phyloP scores from a whole-genome alignment of 2,797 vertebrate genomes.

The Crossoptilon crossoptilon region DNA sequence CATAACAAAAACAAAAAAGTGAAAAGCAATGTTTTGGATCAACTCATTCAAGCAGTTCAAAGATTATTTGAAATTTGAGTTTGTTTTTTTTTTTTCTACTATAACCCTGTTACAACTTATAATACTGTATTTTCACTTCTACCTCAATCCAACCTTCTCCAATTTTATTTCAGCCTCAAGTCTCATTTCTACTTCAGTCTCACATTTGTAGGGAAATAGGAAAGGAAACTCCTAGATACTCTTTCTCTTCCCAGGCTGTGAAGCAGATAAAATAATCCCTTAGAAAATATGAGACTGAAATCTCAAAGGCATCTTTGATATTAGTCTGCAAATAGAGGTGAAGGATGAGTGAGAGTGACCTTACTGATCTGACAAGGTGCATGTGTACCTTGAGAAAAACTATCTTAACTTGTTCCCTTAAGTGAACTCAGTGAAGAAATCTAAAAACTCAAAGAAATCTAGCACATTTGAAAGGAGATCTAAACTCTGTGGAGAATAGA shows the following conservation, averaged over 20 bases:
- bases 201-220: background rate
- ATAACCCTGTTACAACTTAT: background rate
- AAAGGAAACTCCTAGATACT: background rate
- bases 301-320: background rate
- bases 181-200: background rate
- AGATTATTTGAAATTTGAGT: background rate
- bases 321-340: background rate
- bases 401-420: background rate
- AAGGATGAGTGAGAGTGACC: background rate
- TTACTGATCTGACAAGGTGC: background rate
- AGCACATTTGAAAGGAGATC: background rate
- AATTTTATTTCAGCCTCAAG: background rate
- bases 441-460: background rate
- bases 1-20: constrained; percentile 27
- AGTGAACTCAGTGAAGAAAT: background rate
- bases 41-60: constrained; percentile 17
- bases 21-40: background rate
- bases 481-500: background rate
- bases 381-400: background rate
- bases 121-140: background rate
- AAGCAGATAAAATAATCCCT: background rate
- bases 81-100: background rate
- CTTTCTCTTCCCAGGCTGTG: background rate
- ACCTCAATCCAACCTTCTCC: background rate
- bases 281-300: background rate